Base-by-base conservation (phyloP, 2,888 invertebrate species). In the Endotricha flammealis region DNA sequence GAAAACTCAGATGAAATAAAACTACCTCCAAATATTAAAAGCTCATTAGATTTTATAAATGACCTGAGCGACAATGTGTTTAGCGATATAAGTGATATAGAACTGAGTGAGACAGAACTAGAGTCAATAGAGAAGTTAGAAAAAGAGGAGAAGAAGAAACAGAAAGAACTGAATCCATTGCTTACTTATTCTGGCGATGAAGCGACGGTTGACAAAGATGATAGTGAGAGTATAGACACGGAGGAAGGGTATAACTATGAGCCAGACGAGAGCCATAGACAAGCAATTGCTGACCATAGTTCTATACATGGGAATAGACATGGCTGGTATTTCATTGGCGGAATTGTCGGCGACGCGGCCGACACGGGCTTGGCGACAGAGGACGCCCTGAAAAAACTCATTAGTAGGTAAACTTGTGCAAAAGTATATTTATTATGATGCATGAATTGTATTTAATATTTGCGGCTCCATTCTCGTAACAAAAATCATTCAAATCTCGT, bases 271-370 rank as follows among this genome's bases (percentile, higher is more conserved):
- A 81, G 81, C 32, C 91, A 91, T 56, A 87, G 83, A 53, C 88
- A 88, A 50, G 88, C 89, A 11, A 87, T 92, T 32, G 73, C 88
- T 17, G 91, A 92, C 62, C 87, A 86, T 48, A 88, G 91, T 39
- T 85, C 87, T 53, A 90, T 90, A 42, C 90, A 89, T 41, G 89
- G 88, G 30, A 93, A 93, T 73, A 88, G 87, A 59, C 91, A 91
- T 42, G 95, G 95, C 28, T 96, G 95, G 95, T 90, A 92, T 71
- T 95, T 94, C 90, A 90, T 95, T 35, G 92, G 94, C 11, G 94
- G 94, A 22, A 89, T 95, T 38, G 90, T 92, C 44, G 95, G 95
- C 12, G 89, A 90, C 56, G 90, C 91, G 34, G 64, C 82, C 8
- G 90, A 91, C 62, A 88, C 91, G 6, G 87, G 87, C 38, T 75